Conservation (phyloP, 2,113 vertebrate species). For the Felis chaus region DNA sequence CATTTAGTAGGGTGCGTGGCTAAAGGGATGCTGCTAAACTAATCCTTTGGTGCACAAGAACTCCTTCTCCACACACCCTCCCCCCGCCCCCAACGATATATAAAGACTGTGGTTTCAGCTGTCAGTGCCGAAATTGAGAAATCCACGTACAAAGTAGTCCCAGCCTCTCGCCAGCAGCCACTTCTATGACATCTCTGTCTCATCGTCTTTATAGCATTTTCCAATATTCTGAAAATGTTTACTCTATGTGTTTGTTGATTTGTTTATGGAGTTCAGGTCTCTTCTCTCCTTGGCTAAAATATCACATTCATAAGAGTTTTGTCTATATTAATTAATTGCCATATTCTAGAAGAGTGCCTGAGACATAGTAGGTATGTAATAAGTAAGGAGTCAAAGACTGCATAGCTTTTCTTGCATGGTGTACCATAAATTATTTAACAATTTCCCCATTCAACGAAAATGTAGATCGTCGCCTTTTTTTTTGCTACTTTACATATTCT, state of each 20-base stretch:
- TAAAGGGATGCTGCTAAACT: background rate
- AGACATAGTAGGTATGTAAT: background rate
- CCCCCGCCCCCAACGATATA: background rate
- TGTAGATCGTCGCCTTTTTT: background rate
- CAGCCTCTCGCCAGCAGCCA: background rate
- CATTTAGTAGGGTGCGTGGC: background rate
- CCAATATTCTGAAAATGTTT: background rate
- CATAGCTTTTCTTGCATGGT: background rate
- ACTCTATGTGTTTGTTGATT: background rate
- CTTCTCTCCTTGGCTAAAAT: background rate
- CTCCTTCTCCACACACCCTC: no score
- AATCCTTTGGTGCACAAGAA: background rate
- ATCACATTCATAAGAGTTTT: background rate
- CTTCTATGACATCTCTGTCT: background rate
- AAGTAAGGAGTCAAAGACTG: background rate
- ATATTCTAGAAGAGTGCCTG: background rate
- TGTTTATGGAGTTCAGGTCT: background rate
- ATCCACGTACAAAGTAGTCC: background rate
- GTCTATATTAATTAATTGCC: background rate
- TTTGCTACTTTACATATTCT: background rate
- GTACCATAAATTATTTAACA: background rate
- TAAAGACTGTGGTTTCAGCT: background rate
- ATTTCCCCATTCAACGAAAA: background rate
- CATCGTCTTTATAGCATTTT: background rate
- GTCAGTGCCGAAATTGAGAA: background rate